Base-by-base conservation (phyloP, 2,113 vertebrate species). In the Macquaria australasica region DNA sequence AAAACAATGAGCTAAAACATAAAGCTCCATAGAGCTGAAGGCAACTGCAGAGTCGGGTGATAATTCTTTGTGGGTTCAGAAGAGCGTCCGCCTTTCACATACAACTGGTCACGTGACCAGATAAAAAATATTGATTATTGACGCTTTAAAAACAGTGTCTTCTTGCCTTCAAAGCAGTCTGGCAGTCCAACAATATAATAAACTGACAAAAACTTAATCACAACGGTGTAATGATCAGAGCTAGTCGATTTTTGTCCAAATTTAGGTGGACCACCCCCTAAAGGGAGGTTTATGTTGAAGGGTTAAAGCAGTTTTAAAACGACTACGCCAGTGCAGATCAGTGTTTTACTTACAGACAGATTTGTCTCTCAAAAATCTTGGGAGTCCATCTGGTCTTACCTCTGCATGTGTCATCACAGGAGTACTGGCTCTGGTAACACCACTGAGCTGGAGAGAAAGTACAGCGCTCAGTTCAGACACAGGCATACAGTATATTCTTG, bases 381-480 rank as follows among this genome's bases (percentile, higher is more conserved):
- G 18, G 2, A 21, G 41, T 77, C 14, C 31, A 14, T n/a, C 8
- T 21, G 45, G 12, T 79, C 89, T 95, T 83, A 96, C 95, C 94
- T 92, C 45, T 89, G 85, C 96, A 96, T 16, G 83, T 75, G 48
- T 93, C 82, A 28, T 94, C 89, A 73, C 91, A 93, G 81, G 92
- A 90, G 80, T 89, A 88, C 88, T 96, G 94, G 77, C 77, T 92
- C 87, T 95, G 88, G 86, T 96, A 96, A 87, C 96, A 96, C 96
- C 96, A 96, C 84, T 92, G 81, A 77, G 87, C 96, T 96, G 89
- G 9, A 89, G 86, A 88, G 80, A 68, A 81, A 75, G 37, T 0
- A 79, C 43, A 85, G 28, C 2, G 23, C 12, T 51, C 0, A 80
- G 25, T 5, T 86, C 25, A 85, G 63, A 73, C 58, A 64, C 50